Base-by-base conservation (phyloP, 2,888 invertebrate species). In the Pristionchus maxplancki region DNA sequence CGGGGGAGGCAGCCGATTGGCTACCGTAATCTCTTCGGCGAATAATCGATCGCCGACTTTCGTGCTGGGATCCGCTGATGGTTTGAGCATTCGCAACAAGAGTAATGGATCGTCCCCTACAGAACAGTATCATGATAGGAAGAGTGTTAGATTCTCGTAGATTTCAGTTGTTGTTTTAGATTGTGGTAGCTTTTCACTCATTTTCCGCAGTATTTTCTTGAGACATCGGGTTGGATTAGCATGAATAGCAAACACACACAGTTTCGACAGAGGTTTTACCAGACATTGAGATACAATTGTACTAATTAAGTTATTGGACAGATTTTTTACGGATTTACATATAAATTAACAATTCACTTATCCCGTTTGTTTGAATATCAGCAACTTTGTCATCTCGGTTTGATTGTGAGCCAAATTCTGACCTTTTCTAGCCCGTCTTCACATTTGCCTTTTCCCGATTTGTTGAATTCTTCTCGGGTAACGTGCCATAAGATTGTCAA, bases 1-100 rank as follows among this genome's bases (percentile, higher is more conserved):
- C 31, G 74, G 37, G 11, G 87, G 87, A 17, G 87, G 87, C 48
- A 87, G 87, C 31, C 87, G 87, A 31, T 71, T 87, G 87, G 87
- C 87, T 71, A 53, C 67, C 50, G 87, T 71, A 62, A 71, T 87
- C 85, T 58, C 85, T n/a, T 40, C 62, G n/a, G 24, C 58, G 31
- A 34, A 31, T 40, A 85, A 40, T 58, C 84, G 84, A 40, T 37
- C 50, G 50, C 53, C 53, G 34, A 53, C 1, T 53, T 83, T 83
- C 82, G 58, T 48, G 85, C 48, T 48, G 62, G 62, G 85, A 64
- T 40, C 85, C 64, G 62, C 62, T 37, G 37, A 83, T 20, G 82
- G 82, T 24, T 83, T 83, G 53, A 83, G 53, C 20, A 44, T 53
- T 17, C 82, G 82, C 8, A 78, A 78, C 44, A 78, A 40, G 78